Evolutionary conservation across 2,888 invertebrate species (phyloP).

Genomic region (Drosophila acutilabella): DNA sequence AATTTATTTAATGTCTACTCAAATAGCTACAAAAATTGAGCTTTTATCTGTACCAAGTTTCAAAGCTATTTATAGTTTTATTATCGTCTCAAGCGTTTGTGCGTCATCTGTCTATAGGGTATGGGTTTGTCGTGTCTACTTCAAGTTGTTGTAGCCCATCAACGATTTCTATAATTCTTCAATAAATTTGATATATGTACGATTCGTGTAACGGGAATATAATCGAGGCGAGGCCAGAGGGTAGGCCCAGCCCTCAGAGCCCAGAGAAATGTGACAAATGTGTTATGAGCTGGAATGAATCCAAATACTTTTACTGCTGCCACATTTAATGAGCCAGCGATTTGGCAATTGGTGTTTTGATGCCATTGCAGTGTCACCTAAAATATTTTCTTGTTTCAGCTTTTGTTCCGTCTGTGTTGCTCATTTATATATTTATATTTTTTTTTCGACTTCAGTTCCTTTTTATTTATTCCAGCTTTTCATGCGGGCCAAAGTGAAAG

Average conservation of each 20-base stretch:
- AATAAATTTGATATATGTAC: constrained; percentile 46
- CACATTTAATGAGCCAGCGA: constrained; percentile 61
- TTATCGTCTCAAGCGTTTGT: constrained; percentile 9
- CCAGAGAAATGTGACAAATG: constrained; percentile 20
- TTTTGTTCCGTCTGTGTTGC: constrained; percentile 49
- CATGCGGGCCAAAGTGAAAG: constrained; percentile 58
- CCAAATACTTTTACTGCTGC: constrained; percentile 52
- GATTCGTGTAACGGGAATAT: constrained; percentile 62
- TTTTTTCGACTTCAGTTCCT: constrained; percentile 5
- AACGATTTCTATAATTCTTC: constrained; percentile 30
- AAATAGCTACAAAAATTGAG: not conserved
- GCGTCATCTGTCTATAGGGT: constrained; percentile 6
- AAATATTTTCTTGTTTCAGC: constrained; percentile 36
- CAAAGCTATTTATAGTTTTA: not conserved
- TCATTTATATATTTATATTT: constrained; percentile 24
- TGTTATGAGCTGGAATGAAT: constrained; percentile 32
- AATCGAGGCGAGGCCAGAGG: constrained; percentile 30
- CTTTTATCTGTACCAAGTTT: not conserved
- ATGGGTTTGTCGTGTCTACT: constrained; percentile 14
- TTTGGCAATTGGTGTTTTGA: constrained; percentile 71
- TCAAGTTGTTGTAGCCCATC: constrained; percentile 9
- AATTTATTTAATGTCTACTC: not conserved
- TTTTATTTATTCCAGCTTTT: constrained; percentile 1
- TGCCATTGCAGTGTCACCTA: constrained; percentile 59
- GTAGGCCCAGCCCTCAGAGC: constrained; percentile 23